Evolutionary conservation across 1,140 invertebrate genomes (phyloP), one percentile per base, ranked within the genome.

Genomic region (Xylocopa sonorina): DNA sequence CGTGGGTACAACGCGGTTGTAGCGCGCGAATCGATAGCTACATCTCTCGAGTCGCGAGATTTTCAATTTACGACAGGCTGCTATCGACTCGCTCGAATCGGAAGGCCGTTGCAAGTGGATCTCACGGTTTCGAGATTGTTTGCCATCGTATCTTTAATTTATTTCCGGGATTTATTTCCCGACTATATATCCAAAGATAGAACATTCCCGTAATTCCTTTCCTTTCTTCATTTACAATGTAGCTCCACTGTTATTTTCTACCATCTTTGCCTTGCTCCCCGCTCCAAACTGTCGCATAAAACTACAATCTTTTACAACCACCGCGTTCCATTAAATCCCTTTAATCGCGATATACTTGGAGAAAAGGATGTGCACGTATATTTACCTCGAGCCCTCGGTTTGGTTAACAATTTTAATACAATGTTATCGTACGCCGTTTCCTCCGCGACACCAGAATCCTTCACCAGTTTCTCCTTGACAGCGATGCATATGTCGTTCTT

Each of bases 391-490:
- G 98, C 97, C 84, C 97, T 95, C 10, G 96, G 95, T 89, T 98
- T 98, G 18, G 96, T 96, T 58, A 97, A 92, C 64, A 99, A 92
- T 87, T 96, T 96, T 66, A 95, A 94, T 0, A 99, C 97, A 80
- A 98, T 98, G 80, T 94, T 95, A 91, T 99, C 97, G 88, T 99
- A 99, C 62, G 96, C 96, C 1, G 94, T 95, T 79, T 98, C 96
- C 62, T 96, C 95, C 16, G 97, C 98, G 0, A 98, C 97, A 18
- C 98, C 98, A 3, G 98, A 99, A 93, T 99, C 98, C 91, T 99
- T 99, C 29, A 98, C 97, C 50, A 99, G 93, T 88, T 98, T 98
- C 90, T 98, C 98, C 89, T 98, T 98, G 29, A 97, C 95, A 14
- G 98, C 98, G 81, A 99, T 98, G 93, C 98, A 99, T 90, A 99